Base-by-base conservation (phyloP, 2,888 invertebrate genomes). In the Microctonus hyperodae region DNA sequence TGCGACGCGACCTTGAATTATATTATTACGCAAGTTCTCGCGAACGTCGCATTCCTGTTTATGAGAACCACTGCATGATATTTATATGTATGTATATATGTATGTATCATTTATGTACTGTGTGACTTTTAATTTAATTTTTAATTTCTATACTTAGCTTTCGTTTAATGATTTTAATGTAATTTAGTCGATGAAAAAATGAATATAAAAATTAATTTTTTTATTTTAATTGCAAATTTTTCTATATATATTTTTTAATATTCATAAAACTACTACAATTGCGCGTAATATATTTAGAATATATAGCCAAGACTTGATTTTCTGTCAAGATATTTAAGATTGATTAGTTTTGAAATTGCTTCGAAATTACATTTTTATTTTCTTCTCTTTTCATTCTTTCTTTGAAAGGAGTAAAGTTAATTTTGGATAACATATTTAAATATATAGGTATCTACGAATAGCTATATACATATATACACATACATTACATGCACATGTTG, bases 1-100 rank as follows among this genome's bases (percentile, higher is more conserved):
- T 69, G 65, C 63, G 64, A 20, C 48, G 63, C 64, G 68, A 65
- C 69, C 71, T 68, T 67, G 67, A 68, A 70, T 68, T 48, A 64
- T 31, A 57, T 57, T 58, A 44, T 67, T 67, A 67, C 67, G 63
- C 63, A 67, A 63, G 53, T 40, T 62, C 53, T 62, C 53, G 50
- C 13, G 7, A 16, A n/a, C 25, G 33, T 40, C 58, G 23, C 23
- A 23, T 25, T 40, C 23, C 35, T 67, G 16, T 53, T 55, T 44
- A 31, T 40, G 44, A 44, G 44, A 44, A 44, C 40, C 59, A 51
- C 55, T 37, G 23, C n/a, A 13, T 50, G 11, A 48, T 66, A 61
- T 61, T 62, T 67, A 28, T 64, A 23, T 44, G 22, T 35, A 37
- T 58, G 44, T 28, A 48, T 44, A 57, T 55, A 28, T 35, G 16